Evolutionary conservation across 1,140 invertebrate genomes (phyloP).

Genomic region (Drosophila sturtevanti): DNA sequence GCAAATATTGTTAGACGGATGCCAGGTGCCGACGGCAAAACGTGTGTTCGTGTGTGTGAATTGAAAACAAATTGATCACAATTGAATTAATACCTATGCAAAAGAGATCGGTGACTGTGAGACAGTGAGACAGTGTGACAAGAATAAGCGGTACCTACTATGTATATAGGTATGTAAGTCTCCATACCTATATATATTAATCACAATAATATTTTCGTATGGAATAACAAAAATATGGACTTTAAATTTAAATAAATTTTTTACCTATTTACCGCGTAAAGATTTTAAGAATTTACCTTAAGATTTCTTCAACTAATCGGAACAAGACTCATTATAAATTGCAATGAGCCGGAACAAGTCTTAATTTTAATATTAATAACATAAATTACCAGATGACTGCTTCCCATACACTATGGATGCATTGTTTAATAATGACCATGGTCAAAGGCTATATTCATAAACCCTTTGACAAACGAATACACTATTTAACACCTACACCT

Average conservation of each 20-base stretch:
- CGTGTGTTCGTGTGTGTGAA: neutral
- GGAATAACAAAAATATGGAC: neutral
- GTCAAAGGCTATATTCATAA: no score
- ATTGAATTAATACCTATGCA: conserved; percentile 5
- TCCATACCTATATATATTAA: neutral
- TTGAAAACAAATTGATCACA: conserved; percentile 7
- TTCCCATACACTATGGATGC: no score
- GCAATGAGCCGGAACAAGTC: no score
- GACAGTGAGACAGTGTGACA: conserved; percentile 1
- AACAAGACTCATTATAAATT: neutral
- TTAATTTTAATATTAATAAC: no score
- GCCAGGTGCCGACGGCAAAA: neutral
- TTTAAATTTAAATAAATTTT: neutral
- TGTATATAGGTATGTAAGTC: conserved; percentile 1
- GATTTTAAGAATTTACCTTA: neutral
- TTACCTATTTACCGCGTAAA: no score
- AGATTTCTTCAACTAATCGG: no score
- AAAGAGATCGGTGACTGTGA: neutral
- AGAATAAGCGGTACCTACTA: conserved; percentile 4
- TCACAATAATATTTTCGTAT: neutral
- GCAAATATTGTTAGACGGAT: neutral
- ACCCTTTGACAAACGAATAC: no score
- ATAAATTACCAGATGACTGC: no score
- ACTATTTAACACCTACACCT: no score
- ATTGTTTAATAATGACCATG: no score